A percentile compares a stretch with the other conserved stretches of the same genome.
phyloP scores from a whole-genome alignment of 2,113 vertebrate species.

The Malaclemys terrapin region DNA sequence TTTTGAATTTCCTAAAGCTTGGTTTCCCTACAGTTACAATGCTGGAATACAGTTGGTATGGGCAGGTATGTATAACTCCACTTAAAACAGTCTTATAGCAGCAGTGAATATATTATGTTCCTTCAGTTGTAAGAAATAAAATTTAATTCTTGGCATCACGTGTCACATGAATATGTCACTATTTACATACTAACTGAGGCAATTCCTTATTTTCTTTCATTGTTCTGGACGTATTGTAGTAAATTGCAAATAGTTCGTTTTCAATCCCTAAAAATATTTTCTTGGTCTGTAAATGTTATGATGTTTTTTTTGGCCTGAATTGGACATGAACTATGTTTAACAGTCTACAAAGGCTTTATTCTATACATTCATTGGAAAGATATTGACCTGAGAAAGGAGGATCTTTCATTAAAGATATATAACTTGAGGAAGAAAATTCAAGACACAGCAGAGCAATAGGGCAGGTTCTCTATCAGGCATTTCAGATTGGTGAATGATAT shows the following conservation, averaged over 20 bases:
- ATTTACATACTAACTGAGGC: conserved; percentile 34
- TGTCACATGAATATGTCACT: conserved; percentile 57
- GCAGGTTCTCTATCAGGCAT: background rate
- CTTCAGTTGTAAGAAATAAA: conserved; percentile 68
- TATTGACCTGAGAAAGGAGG: background rate
- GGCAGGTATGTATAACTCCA: conserved; percentile 89
- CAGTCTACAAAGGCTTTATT: background rate
- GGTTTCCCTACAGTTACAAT: conserved; percentile 80
- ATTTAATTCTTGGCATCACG: conserved; percentile 65
- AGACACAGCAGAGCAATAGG: background rate
- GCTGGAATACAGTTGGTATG: conserved; percentile 98
- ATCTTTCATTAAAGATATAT: background rate
- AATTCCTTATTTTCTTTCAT: conserved; percentile 26
- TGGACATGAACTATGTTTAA: background rate
- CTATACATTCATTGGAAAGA: background rate
- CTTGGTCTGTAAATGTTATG: background rate
- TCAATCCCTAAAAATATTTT: background rate
- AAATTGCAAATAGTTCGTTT: background rate
- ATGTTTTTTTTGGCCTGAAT: background rate
- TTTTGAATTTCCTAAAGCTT: conserved; percentile 70
- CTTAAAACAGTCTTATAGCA: conserved; percentile 47
- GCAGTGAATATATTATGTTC: conserved; percentile 43
- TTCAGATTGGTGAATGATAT: background rate
- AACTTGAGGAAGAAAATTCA: conserved; percentile 3
- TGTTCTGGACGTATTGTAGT: fast-evolving